phyloP scores from a whole-genome alignment of 1,140 invertebrate genomes.

The Yoshiicerus persimilis region DNA sequence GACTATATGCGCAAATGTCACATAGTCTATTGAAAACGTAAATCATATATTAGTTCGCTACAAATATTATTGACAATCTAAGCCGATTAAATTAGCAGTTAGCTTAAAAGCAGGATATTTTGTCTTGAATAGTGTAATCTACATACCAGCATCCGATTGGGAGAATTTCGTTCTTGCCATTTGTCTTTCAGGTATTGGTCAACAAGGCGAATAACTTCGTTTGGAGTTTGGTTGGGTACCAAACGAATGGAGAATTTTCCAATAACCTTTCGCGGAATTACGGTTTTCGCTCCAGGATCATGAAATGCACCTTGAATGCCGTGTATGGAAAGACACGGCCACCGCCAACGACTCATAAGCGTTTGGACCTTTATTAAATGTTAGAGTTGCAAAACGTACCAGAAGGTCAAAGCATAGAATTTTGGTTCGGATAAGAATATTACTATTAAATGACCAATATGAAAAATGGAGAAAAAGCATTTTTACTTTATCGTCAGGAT shows the following conservation, averaged over 20 bases:
- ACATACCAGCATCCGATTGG: constrained; percentile 85
- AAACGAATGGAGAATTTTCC: constrained; percentile 96
- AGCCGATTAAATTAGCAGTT: no score
- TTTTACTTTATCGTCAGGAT: constrained; percentile 72
- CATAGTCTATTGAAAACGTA: no score
- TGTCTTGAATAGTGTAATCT: constrained; percentile 13
- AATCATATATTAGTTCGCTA: no score
- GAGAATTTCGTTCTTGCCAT: constrained; percentile 70
- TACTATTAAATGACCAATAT: background rate
- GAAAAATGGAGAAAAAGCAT: background rate
- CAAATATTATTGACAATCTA: no score
- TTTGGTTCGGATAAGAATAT: no score
- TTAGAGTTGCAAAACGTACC: no score
- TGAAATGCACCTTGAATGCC: constrained; percentile 75
- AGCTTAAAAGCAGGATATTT: no score
- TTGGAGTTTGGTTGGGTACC: constrained; percentile 86
- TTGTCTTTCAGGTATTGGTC: constrained; percentile 70
- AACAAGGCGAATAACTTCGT: constrained; percentile 72
- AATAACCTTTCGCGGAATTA: constrained; percentile 86
- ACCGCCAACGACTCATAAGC: constrained; percentile 88
- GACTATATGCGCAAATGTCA: no score
- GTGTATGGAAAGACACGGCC: constrained; percentile 85
- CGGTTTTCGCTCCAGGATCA: constrained; percentile 39
- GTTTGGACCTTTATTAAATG: constrained; percentile 49
- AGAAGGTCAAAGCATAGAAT: no score